A percentile compares a stretch with the other conserved stretches of the same genome.
These are phyloP conservation scores for Palythoa heliodiscus DNA, from an alignment of 92 coral and sea anemone species.

Conservation along the genomic window DNA sequence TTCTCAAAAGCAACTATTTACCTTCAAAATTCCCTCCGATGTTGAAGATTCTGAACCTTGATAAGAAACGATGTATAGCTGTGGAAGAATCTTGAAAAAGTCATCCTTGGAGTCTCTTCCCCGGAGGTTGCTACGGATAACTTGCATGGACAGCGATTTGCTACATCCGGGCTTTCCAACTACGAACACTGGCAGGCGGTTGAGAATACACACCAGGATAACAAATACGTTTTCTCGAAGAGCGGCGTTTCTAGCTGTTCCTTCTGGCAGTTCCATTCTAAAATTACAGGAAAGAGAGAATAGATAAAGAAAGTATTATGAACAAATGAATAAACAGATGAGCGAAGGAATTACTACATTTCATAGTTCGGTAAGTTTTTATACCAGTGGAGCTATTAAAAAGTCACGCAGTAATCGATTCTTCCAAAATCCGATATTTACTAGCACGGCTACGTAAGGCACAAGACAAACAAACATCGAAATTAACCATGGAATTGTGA, in stretches of 20 bases:
- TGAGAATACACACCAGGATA: constrained; percentile 48
- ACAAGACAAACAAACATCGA: too few species aligned
- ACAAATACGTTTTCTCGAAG: constrained; percentile 58
- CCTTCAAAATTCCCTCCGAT: constrained; percentile 56
- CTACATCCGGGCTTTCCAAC: constrained; percentile 62
- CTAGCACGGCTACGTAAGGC: too few species aligned
- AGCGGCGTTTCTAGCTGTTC: constrained; percentile 55
- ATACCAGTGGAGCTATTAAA: too few species aligned
- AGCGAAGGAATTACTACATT: not conserved
- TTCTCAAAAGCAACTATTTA: not conserved
- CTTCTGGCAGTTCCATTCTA: constrained; percentile 53
- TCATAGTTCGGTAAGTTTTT: too few species aligned
- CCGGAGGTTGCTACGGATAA: constrained; percentile 49
- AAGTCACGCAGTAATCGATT: too few species aligned
- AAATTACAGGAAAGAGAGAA: not conserved
- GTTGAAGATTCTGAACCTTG: constrained; percentile 57
- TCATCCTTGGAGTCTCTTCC: constrained; percentile 31
- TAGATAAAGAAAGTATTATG: too few species aligned
- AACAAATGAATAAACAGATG: not conserved
- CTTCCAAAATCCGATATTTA: too few species aligned
- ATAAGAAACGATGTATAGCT: constrained; percentile 48
- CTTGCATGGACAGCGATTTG: constrained; percentile 48
- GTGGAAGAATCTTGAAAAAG: constrained; percentile 49
- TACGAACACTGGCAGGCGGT: constrained; percentile 53
- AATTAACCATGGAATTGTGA: too few species aligned